These are phyloP conservation scores for Mormyrus proboscirostris DNA, from an alignment of 2,797 vertebrate genomes.

Conservation along the genomic window DNA sequence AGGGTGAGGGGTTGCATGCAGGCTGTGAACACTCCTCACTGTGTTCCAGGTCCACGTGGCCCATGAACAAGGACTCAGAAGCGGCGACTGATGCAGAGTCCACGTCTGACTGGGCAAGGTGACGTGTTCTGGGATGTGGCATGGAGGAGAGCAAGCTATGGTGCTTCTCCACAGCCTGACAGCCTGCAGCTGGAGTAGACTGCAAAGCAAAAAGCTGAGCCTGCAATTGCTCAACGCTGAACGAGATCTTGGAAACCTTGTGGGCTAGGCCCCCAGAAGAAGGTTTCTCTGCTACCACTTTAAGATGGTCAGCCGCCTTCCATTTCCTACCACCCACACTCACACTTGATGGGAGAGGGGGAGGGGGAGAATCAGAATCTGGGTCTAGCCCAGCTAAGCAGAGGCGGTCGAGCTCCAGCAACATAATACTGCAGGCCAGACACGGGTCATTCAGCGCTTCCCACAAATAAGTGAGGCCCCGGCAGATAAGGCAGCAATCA, in stretches of 20 bases:
- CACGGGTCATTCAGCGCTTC: not conserved
- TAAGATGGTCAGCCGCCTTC: not conserved
- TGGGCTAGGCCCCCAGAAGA: not conserved
- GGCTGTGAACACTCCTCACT: not conserved
- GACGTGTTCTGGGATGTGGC: not conserved
- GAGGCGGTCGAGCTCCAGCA: not conserved
- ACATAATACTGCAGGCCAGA: not conserved
- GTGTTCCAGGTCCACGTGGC: not conserved
- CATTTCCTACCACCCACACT: not conserved
- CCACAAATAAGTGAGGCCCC: not conserved
- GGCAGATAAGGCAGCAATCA: not conserved
- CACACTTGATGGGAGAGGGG: not conserved
- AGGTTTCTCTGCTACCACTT: not conserved
- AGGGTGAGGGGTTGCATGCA: not conserved
- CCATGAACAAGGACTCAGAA: not conserved
- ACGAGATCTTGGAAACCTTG: not conserved
- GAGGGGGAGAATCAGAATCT: too few species aligned
- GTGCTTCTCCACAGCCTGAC: not conserved
- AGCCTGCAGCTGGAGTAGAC: not conserved
- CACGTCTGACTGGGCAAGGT: not conserved
- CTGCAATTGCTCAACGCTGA: not conserved
- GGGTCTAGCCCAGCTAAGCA: not conserved
- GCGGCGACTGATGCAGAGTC: not conserved
- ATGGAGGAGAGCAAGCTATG: not conserved
- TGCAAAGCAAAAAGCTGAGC: not conserved